A percentile compares a stretch with the other conserved stretches of the same genome.
These are phyloP conservation scores for Pagrus major DNA, from an alignment of 2,113 vertebrate genomes.

Conservation along the genomic window DNA sequence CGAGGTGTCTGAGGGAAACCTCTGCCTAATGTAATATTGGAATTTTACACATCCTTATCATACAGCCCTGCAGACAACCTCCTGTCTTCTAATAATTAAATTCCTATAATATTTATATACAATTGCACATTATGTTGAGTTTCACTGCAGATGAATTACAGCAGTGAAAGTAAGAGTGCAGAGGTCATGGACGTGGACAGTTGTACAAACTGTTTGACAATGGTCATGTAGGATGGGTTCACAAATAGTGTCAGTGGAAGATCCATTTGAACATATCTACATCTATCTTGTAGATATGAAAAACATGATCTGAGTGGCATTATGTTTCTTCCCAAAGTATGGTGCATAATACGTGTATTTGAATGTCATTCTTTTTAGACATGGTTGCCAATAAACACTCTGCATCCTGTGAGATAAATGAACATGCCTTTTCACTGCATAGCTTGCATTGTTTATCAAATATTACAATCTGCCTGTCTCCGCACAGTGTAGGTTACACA, in stretches of 20 bases:
- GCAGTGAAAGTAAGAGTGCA: not conserved
- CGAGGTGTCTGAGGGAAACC: no score
- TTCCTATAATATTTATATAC: not conserved
- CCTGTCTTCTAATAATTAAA: not conserved
- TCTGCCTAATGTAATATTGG: no score
- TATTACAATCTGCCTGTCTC: not conserved
- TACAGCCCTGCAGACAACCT: not conserved
- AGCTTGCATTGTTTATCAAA: slow-evolving; percentile 15
- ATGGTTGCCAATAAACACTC: not conserved
- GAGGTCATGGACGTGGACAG: not conserved
- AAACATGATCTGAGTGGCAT: not conserved
- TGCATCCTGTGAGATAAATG: slow-evolving; percentile 3
- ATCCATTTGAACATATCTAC: not conserved
- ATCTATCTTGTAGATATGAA: not conserved
- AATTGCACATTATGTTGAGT: not conserved
- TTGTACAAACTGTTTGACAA: not conserved
- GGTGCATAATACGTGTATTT: not conserved
- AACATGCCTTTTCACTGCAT: not conserved
- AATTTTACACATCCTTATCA: slow-evolving; percentile 5
- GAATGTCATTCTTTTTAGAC: not conserved
- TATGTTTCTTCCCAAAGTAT: not conserved
- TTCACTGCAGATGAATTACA: not conserved
- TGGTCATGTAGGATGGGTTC: not conserved
- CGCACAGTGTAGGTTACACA: no score
- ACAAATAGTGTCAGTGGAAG: not conserved